These are phyloP conservation scores for Anastrepha ludens DNA, from an alignment of 1,140 invertebrate species.

Conservation along the genomic window DNA sequence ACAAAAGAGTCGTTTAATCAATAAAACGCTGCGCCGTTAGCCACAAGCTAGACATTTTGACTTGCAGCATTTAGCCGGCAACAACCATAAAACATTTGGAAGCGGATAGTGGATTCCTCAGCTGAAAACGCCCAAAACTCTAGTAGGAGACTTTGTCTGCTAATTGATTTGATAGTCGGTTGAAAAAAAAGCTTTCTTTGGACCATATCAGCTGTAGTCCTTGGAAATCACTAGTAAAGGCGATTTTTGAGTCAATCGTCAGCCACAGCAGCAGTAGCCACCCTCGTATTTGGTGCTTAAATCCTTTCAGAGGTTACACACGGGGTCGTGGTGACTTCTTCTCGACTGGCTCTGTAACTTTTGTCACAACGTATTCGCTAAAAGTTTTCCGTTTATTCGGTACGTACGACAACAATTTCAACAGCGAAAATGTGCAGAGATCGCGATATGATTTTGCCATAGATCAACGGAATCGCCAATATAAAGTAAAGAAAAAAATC, in stretches of 20 bases:
- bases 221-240: not conserved
- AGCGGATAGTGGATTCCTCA: not conserved
- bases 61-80: not conserved
- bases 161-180: not conserved
- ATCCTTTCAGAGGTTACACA: constrained; percentile 26
- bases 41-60: constrained; percentile 24
- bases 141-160: not conserved
- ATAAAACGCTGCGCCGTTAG: constrained; percentile 21
- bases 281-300: not conserved
- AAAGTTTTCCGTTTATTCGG: constrained; percentile 69
- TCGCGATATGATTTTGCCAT: constrained; percentile 75
- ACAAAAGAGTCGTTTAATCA: not conserved
- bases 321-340: constrained; percentile 35
- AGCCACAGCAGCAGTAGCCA: not conserved
- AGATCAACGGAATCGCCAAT: constrained; percentile 73
- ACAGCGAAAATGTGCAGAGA: constrained; percentile 75
- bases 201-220: not conserved
- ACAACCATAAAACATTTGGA: not conserved
- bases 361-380: constrained; percentile 74
- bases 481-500: constrained; percentile 74
- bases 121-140: not conserved
- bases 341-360: constrained; percentile 63
- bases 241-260: not conserved
- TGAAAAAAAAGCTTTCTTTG: not conserved
- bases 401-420: constrained; percentile 70